phyloP scores from a whole-genome alignment of 1,140 invertebrate genomes.

The Heliconius nattereri region DNA sequence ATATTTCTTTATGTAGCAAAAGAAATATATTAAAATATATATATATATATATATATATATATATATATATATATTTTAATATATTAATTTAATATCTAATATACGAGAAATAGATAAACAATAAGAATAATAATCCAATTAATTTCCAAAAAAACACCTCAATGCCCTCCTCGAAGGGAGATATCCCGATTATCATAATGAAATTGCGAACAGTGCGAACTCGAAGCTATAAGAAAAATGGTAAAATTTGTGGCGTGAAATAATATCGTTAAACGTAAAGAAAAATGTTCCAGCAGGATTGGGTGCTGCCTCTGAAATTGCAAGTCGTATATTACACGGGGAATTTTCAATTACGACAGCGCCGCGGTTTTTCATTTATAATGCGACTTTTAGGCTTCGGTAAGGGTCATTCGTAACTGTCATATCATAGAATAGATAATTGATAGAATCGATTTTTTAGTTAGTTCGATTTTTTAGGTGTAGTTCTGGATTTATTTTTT shows the following conservation, averaged over 20 bases:
- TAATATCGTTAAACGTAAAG: conserved; percentile 78
- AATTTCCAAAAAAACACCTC: conserved; percentile 41
- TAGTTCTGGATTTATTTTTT: not conserved
- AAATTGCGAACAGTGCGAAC: conserved; percentile 66
- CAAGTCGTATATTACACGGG: conserved; percentile 77
- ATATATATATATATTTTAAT: too few species aligned
- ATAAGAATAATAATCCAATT: conserved; percentile 8
- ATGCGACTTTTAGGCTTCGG: conserved; percentile 74
- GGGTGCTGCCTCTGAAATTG: conserved; percentile 69
- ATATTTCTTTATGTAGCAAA: not conserved
- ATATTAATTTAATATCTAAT: too few species aligned
- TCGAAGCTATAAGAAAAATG: conserved; percentile 72
- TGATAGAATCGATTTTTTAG: conserved; percentile 35
- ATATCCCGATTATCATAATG: conserved; percentile 77
- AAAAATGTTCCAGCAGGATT: conserved; percentile 72
- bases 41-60: too few species aligned
- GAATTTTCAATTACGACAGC: conserved; percentile 80
- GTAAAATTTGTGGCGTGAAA: conserved; percentile 79
- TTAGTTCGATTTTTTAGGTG: not conserved
- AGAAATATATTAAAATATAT: too few species aligned
- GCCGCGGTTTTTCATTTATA: conserved; percentile 79
- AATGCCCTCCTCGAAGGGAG: conserved; percentile 40
- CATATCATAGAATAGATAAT: conserved; percentile 41
- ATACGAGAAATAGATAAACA: not conserved
- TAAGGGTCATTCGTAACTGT: conserved; percentile 71